phyloP scores from a whole-genome alignment of 2,797 vertebrate species.

The Argentina silus region DNA sequence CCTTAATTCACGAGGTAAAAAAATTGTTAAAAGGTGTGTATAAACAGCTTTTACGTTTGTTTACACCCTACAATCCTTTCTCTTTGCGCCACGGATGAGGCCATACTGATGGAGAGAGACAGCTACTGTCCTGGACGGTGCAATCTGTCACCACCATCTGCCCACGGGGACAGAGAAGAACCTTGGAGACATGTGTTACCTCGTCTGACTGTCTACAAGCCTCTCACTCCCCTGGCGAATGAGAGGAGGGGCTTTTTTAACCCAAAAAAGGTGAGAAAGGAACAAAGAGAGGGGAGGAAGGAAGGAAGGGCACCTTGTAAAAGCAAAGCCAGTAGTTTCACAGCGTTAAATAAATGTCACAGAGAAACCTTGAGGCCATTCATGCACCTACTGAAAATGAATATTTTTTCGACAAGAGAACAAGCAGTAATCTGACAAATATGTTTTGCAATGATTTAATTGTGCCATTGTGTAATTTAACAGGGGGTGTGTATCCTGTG shows the following conservation, averaged over 20 bases:
- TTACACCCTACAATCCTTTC: too few species aligned
- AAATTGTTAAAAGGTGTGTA: too few species aligned
- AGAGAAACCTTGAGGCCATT: neutral
- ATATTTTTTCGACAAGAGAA: neutral
- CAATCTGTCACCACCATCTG: constrained; percentile 66
- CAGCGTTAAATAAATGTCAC: neutral
- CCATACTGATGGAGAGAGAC: neutral
- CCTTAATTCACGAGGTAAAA: too few species aligned
- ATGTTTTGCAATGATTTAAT: constrained; percentile 5
- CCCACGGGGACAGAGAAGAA: constrained; percentile 33
- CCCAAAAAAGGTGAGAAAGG: neutral
- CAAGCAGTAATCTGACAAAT: neutral
- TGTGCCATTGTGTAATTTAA: constrained; percentile 8
- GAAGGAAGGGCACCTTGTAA: neutral
- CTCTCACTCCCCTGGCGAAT: constrained; percentile 7
- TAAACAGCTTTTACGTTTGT: too few species aligned
- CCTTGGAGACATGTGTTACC: constrained; percentile 38
- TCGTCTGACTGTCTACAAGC: constrained; percentile 46
- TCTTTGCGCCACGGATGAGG: too few species aligned
- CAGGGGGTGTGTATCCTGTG: constrained; percentile 1
- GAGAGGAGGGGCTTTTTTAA: neutral
- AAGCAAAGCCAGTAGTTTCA: neutral
- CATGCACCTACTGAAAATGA: neutral
- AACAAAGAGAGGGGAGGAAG: constrained; percentile 1
- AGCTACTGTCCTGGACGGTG: constrained; percentile 16